Conservation (phyloP, 2,113 vertebrate genomes). For the Forbesichthys papilliferus region DNA sequence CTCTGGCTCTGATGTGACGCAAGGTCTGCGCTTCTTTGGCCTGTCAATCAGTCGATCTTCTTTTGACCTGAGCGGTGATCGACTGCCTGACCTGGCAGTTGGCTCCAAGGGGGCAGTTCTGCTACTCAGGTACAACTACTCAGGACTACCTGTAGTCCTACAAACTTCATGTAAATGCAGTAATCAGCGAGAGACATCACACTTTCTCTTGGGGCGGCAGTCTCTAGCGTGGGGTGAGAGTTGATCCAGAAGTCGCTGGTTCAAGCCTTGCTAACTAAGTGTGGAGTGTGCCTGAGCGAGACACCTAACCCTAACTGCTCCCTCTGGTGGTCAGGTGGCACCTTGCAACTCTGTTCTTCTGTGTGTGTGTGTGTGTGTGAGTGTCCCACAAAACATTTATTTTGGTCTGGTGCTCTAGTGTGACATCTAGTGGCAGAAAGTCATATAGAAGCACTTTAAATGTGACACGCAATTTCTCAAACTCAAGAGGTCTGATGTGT, state of each 20-base stretch:
- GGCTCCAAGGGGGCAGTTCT: slow-evolving; percentile 72
- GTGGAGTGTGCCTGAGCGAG: too few relatives aligned
- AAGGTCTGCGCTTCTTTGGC: slow-evolving; percentile 68
- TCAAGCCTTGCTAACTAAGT: too few relatives aligned
- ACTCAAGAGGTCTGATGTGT: not conserved
- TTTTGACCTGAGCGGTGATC: slow-evolving; percentile 63
- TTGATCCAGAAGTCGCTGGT: too few relatives aligned
- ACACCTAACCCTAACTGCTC: too few relatives aligned
- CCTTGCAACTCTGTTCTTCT: too few relatives aligned
- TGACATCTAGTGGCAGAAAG: too few relatives aligned
- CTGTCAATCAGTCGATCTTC: slow-evolving; percentile 67
- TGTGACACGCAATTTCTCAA: not conserved
- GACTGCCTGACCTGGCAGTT: slow-evolving; percentile 67
- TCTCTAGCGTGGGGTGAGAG: too few relatives aligned
- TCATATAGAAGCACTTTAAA: not conserved
- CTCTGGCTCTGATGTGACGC: slow-evolving; percentile 47
- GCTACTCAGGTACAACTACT: slow-evolving; percentile 69
- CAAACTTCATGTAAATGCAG: not conserved
- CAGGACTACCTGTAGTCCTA: not conserved
- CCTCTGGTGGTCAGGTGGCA: too few relatives aligned
- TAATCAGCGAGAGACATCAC: not conserved
- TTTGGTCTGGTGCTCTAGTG: too few relatives aligned
- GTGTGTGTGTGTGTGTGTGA: too few relatives aligned
- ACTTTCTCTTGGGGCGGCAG: too few relatives aligned
- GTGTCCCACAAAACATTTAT: too few relatives aligned